These are phyloP conservation scores for Cuculus canorus DNA, from an alignment of 2,797 vertebrate genomes.

Conservation along the genomic window DNA sequence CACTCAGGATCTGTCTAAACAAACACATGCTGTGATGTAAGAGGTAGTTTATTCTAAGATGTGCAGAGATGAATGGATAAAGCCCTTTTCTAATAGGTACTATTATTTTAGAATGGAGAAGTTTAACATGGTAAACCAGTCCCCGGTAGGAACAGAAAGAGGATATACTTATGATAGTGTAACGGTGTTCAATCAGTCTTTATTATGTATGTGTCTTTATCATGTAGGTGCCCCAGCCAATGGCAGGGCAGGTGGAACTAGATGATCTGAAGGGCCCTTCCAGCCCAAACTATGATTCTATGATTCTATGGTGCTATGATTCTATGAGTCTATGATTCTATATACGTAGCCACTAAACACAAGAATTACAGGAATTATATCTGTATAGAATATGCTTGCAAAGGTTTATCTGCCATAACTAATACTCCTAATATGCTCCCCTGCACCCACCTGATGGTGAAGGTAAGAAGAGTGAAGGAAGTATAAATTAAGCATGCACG, in stretches of 20 bases:
- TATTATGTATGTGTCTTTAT: background rate
- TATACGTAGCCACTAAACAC: background rate
- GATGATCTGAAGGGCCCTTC: no score
- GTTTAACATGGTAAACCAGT: background rate
- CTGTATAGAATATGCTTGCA: no score
- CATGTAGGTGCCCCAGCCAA: no score
- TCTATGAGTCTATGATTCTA: background rate
- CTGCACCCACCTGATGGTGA: background rate
- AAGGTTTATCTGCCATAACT: background rate
- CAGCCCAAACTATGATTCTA: no score
- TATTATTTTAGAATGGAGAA: background rate
- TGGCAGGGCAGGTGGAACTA: no score
- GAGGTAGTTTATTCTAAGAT: background rate
- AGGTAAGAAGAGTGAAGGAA: background rate
- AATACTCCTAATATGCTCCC: background rate
- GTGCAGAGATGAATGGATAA: background rate
- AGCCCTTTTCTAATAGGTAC: background rate
- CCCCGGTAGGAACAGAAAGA: background rate
- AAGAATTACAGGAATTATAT: background rate
- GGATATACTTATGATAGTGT: background rate
- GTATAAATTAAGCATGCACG: background rate
- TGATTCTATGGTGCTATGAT: no score
- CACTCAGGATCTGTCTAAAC: background rate
- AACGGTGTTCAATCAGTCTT: background rate
- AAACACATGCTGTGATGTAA: background rate